phyloP scores from a whole-genome alignment of 2,888 invertebrate species.

The Oxyscelio sp. region DNA sequence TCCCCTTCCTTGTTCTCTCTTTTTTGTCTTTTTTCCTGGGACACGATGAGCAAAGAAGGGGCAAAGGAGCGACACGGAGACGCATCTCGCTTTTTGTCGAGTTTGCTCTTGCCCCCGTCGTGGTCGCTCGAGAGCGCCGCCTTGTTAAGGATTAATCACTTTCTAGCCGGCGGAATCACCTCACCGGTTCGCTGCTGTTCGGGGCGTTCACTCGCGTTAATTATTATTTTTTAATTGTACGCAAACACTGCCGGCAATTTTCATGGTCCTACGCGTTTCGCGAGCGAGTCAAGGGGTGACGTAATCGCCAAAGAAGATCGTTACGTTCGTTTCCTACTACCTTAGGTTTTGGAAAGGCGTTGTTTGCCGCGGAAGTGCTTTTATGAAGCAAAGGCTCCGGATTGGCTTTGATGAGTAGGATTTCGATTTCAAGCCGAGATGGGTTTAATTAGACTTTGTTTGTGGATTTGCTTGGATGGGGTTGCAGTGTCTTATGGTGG shows the following conservation, averaged over 20 bases:
- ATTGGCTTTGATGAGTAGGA: constrained; percentile 29
- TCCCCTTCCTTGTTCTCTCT: no score
- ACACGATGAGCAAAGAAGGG: no score
- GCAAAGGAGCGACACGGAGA: no score
- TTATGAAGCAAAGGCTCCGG: constrained; percentile 17
- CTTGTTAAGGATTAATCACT: constrained; percentile 84
- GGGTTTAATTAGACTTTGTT: constrained; percentile 37
- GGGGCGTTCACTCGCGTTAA: constrained; percentile 66
- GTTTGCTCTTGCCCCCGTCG: constrained; percentile 62
- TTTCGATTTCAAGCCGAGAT: constrained; percentile 23
- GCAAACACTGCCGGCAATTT: constrained; percentile 64
- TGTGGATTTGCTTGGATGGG: neutral
- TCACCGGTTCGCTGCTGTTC: constrained; percentile 66
- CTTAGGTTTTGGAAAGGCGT: constrained; percentile 25
- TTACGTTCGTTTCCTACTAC: constrained; percentile 46
- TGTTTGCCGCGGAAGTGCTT: constrained; percentile 43
- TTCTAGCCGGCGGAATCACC: constrained; percentile 77
- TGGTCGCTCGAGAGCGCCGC: constrained; percentile 80
- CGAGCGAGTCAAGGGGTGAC: constrained; percentile 21
- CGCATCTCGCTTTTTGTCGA: no score
- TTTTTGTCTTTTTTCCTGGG: no score
- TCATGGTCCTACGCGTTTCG: constrained; percentile 53
- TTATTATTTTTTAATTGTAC: constrained; percentile 74
- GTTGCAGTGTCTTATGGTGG: neutral
- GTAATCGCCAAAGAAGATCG: constrained; percentile 48